Conservation (phyloP, 2,888 invertebrate species). For the Cantharis flavilabris region DNA sequence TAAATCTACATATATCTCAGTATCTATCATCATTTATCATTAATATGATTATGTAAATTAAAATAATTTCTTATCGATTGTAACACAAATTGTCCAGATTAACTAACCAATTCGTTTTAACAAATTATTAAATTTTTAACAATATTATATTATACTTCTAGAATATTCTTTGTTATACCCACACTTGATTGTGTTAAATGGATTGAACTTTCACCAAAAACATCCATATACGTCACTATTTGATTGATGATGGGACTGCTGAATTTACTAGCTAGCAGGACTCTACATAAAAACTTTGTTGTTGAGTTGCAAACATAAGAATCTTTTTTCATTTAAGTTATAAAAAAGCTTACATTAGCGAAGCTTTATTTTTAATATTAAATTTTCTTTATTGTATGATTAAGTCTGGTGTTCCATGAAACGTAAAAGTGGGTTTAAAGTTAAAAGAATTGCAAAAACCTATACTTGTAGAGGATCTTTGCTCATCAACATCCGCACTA, state of each 20-base stretch:
- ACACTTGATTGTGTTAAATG: slow-evolving; percentile 16
- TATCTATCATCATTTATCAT: too few species aligned
- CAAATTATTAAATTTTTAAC: neutral
- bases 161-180: neutral
- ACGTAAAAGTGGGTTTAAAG: neutral
- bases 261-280: slow-evolving; percentile 30
- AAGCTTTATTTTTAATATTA: neutral
- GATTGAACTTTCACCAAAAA: slow-evolving; percentile 33
- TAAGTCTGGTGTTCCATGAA: neutral
- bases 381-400: neutral
- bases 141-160: neutral
- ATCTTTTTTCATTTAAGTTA: neutral
- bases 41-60: too few species aligned
- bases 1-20: too few species aligned
- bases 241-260: slow-evolving; percentile 35
- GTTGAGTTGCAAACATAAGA: neutral
- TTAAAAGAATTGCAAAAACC: neutral
- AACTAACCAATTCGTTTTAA: neutral
- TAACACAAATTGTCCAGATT: too few species aligned
- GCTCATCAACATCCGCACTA: neutral
- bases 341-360: neutral
- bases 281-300: slow-evolving; percentile 1
- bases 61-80: too few species aligned
- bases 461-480: too few species aligned
- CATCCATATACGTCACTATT: slow-evolving; percentile 36